A percentile compares a stretch with the other conserved stretches of the same genome.
phyloP scores from a whole-genome alignment of 2,888 invertebrate species.

The Euphydryas editha region DNA sequence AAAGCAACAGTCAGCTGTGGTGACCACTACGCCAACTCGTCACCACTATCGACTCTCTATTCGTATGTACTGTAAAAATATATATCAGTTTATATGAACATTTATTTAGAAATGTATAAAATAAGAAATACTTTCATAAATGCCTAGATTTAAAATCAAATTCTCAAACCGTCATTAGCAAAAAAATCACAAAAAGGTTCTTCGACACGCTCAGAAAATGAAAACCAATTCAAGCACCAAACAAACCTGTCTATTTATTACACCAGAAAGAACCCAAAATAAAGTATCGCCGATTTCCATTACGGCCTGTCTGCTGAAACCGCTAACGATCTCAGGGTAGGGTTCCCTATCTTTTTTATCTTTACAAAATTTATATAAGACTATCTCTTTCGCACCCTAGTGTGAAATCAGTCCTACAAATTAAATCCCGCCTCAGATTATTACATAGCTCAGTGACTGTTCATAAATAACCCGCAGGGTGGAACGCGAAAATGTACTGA shows the following conservation, averaged over 20 bases:
- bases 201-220: conserved; percentile 29
- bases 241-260: conserved; percentile 53
- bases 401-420: conserved; percentile 89
- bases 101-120: too few species aligned
- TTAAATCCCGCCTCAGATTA: conserved; percentile 89
- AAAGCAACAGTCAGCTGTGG: too few species aligned
- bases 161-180: conserved; percentile 20
- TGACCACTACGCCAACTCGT: too few species aligned
- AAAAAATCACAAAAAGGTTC: conserved; percentile 34
- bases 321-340: conserved; percentile 65
- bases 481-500: conserved; percentile 58
- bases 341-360: conserved; percentile 49
- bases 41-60: too few species aligned
- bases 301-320: conserved; percentile 63
- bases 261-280: conserved; percentile 52
- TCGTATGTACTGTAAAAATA: too few species aligned
- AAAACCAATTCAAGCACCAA: conserved; percentile 40
- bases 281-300: conserved; percentile 65
- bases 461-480: conserved; percentile 84
- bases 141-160: conserved; percentile 9
- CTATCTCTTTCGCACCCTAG: conserved; percentile 67
- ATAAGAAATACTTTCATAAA: not conserved
- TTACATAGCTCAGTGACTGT: conserved; percentile 88
- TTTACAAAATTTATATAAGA: conserved; percentile 26
- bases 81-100: not conserved